Base-by-base conservation (phyloP, 2,113 vertebrate species). In the Onychorhynchus coronatus region DNA sequence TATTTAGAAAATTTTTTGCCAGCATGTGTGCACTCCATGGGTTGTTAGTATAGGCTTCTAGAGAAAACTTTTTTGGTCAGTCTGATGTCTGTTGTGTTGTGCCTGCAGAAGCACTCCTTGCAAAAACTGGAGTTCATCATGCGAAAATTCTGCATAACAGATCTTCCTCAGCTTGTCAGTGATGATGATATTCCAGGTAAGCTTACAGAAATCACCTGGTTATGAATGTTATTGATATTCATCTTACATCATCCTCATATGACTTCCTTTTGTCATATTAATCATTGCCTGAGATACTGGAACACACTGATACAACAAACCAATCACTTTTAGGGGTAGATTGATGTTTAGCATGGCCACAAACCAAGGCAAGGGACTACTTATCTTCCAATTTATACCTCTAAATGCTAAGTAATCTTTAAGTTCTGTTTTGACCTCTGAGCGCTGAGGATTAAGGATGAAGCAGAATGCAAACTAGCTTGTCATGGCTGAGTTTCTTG, bases 11-110 rank as follows among this genome's bases (percentile, higher is more conserved):
- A 77, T 13, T 8, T 67, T 92, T 88, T 91, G 6, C 22, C 56
- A 65, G 12, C 0, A 1, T 20, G 2, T 55, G 22, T 41, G n/a
- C 15, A 12, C 17, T 80, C 42, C 1, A 0, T 72, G 41, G 3
- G 9, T 71, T 61, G 39, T 58, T 30, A 19, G 42, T 41, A 41
- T 27, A 82, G 39, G 24, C 24, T 65, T 13, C 39, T 44, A 72
- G 52, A 20, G 37, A 58, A 91, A 88, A 91, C 21, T 4, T 6
- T 46, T 77, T 37, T 50, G 18, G 17, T 67, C 76, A 44, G 5
- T 27, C 19, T 74, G 68, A 11, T 20, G 19, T 41, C 17, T 71
- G 9, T 75, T 44, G 14, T 53, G n/a, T 44, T 78, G 42, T 56
- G 18, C 25, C 50, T 55, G 20, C 25, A 84, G 52, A 71, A 59